phyloP scores from a whole-genome alignment of 2,113 vertebrate genomes.

The Platysteira castanea region DNA sequence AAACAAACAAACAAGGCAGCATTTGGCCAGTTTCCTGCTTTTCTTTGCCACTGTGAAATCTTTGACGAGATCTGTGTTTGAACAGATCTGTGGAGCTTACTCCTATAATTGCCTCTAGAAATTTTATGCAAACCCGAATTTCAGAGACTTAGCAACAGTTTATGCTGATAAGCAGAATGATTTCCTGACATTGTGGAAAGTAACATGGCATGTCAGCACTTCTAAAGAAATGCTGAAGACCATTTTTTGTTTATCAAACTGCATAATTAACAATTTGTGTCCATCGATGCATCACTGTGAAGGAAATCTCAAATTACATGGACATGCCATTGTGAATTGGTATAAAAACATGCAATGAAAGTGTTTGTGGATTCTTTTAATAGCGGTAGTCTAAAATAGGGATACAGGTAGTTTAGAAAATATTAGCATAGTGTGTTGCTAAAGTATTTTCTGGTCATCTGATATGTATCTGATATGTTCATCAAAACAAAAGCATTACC shows the following conservation, averaged over 20 bases:
- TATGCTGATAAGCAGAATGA: not conserved
- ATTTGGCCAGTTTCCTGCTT: not conserved
- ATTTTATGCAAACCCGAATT: not conserved
- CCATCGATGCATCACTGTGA: not conserved
- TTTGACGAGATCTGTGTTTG: not conserved
- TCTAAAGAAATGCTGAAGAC: constrained; percentile 5
- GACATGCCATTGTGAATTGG: not conserved
- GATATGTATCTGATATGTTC: too few relatives aligned
- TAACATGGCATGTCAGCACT: not conserved
- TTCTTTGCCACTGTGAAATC: not conserved
- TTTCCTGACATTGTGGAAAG: not conserved
- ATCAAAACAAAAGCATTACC: not conserved
- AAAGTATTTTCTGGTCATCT: not conserved
- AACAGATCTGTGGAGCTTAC: not conserved
- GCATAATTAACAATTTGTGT: not conserved
- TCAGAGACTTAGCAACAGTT: not conserved
- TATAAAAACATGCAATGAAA: not conserved
- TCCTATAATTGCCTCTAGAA: not conserved
- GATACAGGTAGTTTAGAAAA: not conserved
- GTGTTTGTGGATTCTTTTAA: not conserved
- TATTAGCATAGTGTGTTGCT: not conserved
- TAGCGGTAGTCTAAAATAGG: not conserved
- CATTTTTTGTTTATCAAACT: not conserved
- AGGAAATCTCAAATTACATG: not conserved
- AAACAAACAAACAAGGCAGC: too few relatives aligned